These are phyloP conservation scores for Peromyscus nudipes DNA, from an alignment of 2,797 vertebrate genomes.

Conservation along the genomic window DNA sequence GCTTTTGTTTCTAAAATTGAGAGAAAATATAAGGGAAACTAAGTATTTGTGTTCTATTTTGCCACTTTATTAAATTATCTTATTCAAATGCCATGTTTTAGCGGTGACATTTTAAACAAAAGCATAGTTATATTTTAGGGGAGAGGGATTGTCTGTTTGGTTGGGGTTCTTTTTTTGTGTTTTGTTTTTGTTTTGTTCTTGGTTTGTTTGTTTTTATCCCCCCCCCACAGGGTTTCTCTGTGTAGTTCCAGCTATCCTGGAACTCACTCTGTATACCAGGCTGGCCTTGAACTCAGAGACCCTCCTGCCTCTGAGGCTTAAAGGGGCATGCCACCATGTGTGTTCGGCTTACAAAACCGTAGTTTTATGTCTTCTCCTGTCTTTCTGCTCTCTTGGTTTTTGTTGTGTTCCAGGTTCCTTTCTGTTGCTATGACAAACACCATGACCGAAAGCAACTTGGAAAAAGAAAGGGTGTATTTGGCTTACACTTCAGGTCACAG, in stretches of 20 bases:
- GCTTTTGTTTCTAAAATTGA: conserved; percentile 26
- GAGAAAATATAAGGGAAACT: background rate
- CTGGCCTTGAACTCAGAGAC: background rate
- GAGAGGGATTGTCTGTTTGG: background rate
- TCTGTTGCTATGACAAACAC: background rate
- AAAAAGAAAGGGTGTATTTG: background rate
- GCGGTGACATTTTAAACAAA: conserved; percentile 26
- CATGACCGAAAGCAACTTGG: background rate
- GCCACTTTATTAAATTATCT: background rate
- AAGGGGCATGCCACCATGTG: background rate
- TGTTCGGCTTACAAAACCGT: background rate
- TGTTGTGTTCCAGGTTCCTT: background rate
- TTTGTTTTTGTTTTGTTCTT: background rate
- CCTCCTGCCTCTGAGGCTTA: background rate
- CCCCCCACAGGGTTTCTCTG: background rate
- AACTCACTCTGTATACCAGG: background rate
- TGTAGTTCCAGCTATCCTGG: background rate
- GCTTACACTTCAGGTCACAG: background rate
- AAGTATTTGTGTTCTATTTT: background rate
- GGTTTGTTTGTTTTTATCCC: background rate
- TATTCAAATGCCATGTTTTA: conserved; percentile 38
- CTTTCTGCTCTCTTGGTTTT: background rate
- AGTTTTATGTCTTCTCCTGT: background rate
- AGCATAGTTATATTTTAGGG: background rate
- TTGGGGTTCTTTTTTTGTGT: background rate